Conservation (phyloP, 2,797 vertebrate species). For the Lagodon rhomboides region DNA sequence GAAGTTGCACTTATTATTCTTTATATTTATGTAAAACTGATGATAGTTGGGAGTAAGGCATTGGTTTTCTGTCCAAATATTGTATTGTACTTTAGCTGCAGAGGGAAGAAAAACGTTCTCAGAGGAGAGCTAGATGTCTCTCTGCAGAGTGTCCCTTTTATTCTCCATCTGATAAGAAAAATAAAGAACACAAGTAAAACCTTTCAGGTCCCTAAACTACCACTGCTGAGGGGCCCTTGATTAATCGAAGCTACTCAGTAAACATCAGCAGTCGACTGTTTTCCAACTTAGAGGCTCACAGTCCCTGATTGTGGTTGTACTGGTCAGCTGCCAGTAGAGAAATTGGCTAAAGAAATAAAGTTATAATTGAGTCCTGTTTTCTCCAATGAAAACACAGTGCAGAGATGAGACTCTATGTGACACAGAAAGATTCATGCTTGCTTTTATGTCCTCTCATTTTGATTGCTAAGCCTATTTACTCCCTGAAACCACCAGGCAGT, state of each 20-base stretch:
- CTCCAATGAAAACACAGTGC: conserved; percentile 4
- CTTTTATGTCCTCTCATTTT: conserved; percentile 21
- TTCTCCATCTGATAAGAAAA: neutral
- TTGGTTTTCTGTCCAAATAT: neutral
- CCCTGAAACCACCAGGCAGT: conserved; percentile 1
- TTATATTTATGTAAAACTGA: neutral
- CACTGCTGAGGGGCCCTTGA: conserved; percentile 4
- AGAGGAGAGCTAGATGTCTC: neutral
- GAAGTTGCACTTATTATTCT: neutral
- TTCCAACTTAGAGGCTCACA: neutral
- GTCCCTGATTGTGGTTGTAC: neutral
- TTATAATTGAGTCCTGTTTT: conserved; percentile 2
- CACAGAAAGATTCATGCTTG: conserved; percentile 2
- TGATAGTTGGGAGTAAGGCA: neutral
- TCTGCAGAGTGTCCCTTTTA: neutral
- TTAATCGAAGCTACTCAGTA: no score
- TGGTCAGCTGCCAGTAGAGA: neutral
- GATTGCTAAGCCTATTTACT: conserved; percentile 20
- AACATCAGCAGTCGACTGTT: neutral
- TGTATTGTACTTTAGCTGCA: neutral
- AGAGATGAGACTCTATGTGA: conserved; percentile 2
- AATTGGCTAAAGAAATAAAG: neutral
- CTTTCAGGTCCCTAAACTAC: neutral
- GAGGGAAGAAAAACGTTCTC: neutral
- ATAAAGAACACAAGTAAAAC: neutral